These are phyloP conservation scores for Alouatta caraya DNA, from an alignment of 2,797 vertebrate species.

Conservation along the genomic window DNA sequence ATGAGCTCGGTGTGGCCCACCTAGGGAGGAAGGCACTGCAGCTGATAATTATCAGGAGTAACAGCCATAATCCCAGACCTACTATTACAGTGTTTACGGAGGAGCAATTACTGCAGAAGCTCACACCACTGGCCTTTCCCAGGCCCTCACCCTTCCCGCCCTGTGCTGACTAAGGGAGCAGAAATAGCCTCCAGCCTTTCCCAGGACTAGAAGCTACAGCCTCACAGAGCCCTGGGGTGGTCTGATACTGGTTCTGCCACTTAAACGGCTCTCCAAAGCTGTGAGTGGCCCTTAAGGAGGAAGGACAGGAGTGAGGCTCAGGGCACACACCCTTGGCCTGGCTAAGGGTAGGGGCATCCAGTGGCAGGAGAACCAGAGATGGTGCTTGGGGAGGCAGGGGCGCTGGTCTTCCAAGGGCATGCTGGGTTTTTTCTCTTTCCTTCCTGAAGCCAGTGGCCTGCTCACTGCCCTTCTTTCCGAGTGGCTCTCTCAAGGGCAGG, in stretches of 20 bases:
- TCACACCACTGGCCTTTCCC: conserved; percentile 72
- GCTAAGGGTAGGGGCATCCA: not conserved
- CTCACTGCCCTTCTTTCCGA: not conserved
- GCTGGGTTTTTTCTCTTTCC: not conserved
- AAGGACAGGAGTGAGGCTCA: not conserved
- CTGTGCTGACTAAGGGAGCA: conserved; percentile 69
- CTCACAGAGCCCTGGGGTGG: conserved; percentile 28
- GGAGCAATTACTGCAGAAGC: conserved; percentile 62
- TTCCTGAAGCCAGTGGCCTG: not conserved
- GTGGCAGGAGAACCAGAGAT: not conserved
- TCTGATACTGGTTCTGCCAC: conserved; percentile 65
- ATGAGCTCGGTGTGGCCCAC: conserved; percentile 53
- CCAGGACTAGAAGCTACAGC: conserved; percentile 62
- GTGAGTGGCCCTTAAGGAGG: conserved; percentile 31
- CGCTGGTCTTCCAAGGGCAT: not conserved
- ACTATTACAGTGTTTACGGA: conserved; percentile 71
- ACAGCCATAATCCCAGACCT: conserved; percentile 56
- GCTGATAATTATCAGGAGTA: conserved; percentile 70
- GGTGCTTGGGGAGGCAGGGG: not conserved
- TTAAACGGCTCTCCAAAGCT: conserved; percentile 48
- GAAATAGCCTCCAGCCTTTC: conserved; percentile 60
- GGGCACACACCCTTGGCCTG: not conserved
- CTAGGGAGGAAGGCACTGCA: not conserved
- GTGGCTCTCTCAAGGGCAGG: not conserved
- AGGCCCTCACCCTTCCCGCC: conserved; percentile 69